These are phyloP conservation scores for Gymnocheta viridis DNA, from an alignment of 2,888 invertebrate genomes.

Conservation along the genomic window DNA sequence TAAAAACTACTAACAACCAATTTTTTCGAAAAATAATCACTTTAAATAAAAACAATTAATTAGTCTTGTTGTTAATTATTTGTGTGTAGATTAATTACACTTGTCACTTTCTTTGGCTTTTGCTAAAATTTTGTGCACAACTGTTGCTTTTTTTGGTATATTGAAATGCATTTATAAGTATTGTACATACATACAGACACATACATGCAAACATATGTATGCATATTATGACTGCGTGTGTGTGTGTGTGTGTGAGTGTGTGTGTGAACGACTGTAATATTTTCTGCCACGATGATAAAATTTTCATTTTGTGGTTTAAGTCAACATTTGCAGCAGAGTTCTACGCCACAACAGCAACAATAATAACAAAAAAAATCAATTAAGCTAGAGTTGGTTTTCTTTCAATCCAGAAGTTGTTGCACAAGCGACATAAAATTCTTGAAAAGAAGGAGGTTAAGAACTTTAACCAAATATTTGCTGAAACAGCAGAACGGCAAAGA, in stretches of 20 bases:
- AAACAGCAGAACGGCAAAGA: neutral
- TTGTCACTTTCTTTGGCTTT: too few relatives aligned
- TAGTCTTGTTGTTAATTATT: too few relatives aligned
- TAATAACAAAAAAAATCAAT: constrained; percentile 54
- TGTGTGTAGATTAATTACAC: too few relatives aligned
- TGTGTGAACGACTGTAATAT: neutral
- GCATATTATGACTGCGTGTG: neutral
- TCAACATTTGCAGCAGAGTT: constrained; percentile 43
- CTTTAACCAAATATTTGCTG: constrained; percentile 50
- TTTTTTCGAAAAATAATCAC: too few relatives aligned
- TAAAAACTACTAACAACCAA: too few relatives aligned
- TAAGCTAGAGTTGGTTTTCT: constrained; percentile 49
- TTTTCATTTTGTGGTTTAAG: constrained; percentile 62
- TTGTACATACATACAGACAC: neutral
- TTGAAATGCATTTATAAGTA: neutral
- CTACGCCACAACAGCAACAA: neutral
- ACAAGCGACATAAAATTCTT: neutral
- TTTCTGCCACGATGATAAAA: constrained; percentile 43
- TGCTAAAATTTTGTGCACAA: neutral
- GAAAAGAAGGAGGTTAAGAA: constrained; percentile 42
- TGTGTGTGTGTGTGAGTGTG: neutral
- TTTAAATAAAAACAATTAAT: too few relatives aligned
- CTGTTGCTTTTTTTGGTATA: neutral
- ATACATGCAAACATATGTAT: neutral
- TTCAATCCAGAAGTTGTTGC: constrained; percentile 18